Percentiles rank a stretch among this genome's conserved stretches.
Conservation (phyloP, 2,113 vertebrate genomes). For the Sterna hirundo region DNA sequence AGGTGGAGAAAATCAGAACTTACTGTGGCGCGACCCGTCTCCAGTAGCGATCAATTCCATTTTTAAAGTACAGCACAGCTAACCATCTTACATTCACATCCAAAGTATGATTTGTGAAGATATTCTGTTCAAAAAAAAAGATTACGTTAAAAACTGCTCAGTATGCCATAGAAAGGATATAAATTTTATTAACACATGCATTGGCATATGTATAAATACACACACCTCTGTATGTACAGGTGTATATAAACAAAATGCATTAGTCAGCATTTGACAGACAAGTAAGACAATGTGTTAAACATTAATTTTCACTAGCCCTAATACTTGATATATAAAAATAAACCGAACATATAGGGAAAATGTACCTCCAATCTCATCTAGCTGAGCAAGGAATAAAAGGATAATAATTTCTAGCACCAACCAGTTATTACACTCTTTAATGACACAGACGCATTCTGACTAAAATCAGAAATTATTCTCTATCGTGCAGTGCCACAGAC, state of each 20-base stretch:
- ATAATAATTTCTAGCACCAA: background rate
- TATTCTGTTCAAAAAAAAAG: slow-evolving; percentile 79
- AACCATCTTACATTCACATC: slow-evolving; percentile 97
- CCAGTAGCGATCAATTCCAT: slow-evolving; percentile 98
- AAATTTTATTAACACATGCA: background rate
- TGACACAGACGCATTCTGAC: background rate
- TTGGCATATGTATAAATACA: background rate
- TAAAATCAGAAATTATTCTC: background rate
- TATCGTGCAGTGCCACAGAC: background rate
- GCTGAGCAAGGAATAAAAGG: background rate
- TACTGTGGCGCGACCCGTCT: slow-evolving; percentile 95
- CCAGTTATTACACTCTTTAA: background rate
- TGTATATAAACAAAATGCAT: background rate
- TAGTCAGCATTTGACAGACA: background rate
- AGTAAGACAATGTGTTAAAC: background rate
- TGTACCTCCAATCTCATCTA: background rate
- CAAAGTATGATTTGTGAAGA: slow-evolving; percentile 94
- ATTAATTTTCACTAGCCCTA: background rate
- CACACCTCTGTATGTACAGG: accelerated
- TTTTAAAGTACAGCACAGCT: slow-evolving; percentile 97
- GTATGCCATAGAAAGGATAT: background rate
- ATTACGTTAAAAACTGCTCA: background rate
- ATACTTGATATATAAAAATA: background rate
- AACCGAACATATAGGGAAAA: background rate
- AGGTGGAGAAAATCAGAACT: slow-evolving; percentile 57